A percentile compares a stretch with the other conserved stretches of the same genome.
Conservation (phyloP, 2,888 invertebrate genomes). For the Odontocerum albicorne region DNA sequence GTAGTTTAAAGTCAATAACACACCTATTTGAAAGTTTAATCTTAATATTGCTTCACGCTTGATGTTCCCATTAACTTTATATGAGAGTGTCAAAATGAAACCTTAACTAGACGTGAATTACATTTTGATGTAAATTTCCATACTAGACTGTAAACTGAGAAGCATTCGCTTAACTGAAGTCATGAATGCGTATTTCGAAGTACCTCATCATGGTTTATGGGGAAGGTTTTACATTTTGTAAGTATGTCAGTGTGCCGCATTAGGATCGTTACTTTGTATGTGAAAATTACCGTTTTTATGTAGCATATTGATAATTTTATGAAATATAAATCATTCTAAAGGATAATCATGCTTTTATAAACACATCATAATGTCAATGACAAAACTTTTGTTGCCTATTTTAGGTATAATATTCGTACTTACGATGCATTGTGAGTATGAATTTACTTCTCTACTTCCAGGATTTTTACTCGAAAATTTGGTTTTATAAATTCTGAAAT, state of each 20-base stretch:
- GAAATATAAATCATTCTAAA: neutral
- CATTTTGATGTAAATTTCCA: constrained; percentile 29
- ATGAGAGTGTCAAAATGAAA: constrained; percentile 22
- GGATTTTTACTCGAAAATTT: neutral
- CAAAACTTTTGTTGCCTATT: no score
- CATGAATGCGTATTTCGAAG: neutral
- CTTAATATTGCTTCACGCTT: constrained; percentile 19
- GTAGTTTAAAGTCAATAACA: constrained; percentile 1
- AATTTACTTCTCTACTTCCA: no score
- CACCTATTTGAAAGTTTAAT: constrained; percentile 17
- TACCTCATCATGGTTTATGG: neutral
- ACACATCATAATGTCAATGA: no score
- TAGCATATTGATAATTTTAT: neutral
- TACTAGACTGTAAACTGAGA: constrained; percentile 3
- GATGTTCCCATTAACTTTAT: constrained; percentile 24
- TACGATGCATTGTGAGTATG: no score
- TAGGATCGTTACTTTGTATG: neutral
- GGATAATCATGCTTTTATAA: neutral
- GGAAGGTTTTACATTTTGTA: neutral
- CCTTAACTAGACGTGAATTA: constrained; percentile 22
- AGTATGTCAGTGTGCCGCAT: neutral
- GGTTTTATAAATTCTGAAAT: neutral
- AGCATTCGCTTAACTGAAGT: neutral
- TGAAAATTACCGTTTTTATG: neutral
- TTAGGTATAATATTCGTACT: no score